Base-by-base conservation (phyloP, 1,140 invertebrate species). In the Bombyx mandarina region DNA sequence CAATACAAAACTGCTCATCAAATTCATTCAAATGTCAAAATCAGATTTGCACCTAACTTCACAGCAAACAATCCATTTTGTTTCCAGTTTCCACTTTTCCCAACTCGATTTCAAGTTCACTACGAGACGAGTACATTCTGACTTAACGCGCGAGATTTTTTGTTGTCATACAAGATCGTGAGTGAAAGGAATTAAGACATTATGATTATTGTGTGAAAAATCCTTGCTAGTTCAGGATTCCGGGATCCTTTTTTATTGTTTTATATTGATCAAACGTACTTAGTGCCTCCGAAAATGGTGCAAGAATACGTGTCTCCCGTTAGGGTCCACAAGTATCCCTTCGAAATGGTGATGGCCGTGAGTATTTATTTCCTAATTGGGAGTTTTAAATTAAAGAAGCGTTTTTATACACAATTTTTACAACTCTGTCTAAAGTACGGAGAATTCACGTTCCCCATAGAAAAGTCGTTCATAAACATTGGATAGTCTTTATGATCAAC, bases 301-400 rank as follows among this genome's bases (percentile, higher is more conserved):
- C 97, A 99, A 88, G 97, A 97, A 82, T 99, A 98, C 88, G 95
- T 97, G 78, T 97, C 96, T 60, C 97, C 97, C 65, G 94, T 98
- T 5, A 92, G 97, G 89, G 95, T 99, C 57, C 98, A 98, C 90
- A 98, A 98, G 89, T 94, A 97, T 86, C 95, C 97, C 43, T 99
- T 99, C 86, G 96, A 98, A 86, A 91, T 99, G 73, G 96, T 98
- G 55, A 98, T 99, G 97, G 93, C 94, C 90, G 97, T 98, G 89
- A 92, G 95, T 94, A 75, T 35, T 35, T 35, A 35, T 35, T 35
- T 35, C 4, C 26, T 35, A 35, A 35, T 2, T 3, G 26, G 4
- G 26, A 35, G 26, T 35, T 35, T 35, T 0, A 18, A 18, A 18
- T 18, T 18, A 18, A 35, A 35, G 26, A 35, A 5, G 26, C 2